Evolutionary conservation across 64 coral and sea anemone genomes (phyloP).

Genomic region (Cladopsammia gracilis): DNA sequence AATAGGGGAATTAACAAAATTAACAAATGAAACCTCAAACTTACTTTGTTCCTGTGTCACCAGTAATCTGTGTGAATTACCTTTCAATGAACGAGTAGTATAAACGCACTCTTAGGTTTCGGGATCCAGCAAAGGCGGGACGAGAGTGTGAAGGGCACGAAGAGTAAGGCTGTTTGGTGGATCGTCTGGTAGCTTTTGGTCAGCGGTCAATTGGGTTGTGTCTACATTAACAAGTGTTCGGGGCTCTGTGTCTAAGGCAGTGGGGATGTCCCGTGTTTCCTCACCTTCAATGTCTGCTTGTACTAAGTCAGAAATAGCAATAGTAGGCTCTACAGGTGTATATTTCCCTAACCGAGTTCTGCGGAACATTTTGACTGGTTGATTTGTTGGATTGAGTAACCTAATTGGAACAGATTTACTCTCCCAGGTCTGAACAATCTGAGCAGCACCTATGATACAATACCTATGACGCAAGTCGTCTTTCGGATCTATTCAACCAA

Average conservation of each 20-base stretch:
- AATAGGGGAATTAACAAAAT: no score
- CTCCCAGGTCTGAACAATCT: not conserved
- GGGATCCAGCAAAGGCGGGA: no score
- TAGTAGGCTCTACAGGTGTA: not conserved
- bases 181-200: no score
- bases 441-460: not conserved
- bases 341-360: not conserved
- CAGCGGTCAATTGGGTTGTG: not conserved
- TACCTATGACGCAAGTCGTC: not conserved
- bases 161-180: no score
- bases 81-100: no score
- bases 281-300: not conserved
- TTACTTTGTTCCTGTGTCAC: no score
- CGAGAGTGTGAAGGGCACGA: no score
- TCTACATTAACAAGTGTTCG: not conserved
- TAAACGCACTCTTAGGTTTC: no score
- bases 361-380: not conserved
- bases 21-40: no score
- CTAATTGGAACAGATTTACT: not conserved
- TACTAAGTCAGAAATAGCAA: slow-evolving; percentile 7
- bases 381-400: not conserved
- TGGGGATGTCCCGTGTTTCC: not conserved
- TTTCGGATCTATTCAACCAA: not conserved
- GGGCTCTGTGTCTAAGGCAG: not conserved
- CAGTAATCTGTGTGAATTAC: no score